phyloP scores from a whole-genome alignment of 2,797 vertebrate species.

The Coregonus ussuriensis region DNA sequence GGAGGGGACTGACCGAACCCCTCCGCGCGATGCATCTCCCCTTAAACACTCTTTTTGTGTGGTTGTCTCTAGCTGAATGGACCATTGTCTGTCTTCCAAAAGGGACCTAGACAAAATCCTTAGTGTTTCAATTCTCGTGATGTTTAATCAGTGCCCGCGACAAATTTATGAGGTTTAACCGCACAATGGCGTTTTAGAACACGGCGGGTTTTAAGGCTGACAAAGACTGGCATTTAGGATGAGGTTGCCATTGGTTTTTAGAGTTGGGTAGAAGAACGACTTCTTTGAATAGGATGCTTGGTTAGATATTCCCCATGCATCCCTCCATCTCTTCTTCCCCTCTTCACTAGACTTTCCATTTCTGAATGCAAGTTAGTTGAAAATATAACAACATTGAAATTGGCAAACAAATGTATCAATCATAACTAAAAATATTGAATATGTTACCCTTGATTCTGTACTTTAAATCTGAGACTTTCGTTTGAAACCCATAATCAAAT shows the following conservation, averaged over 20 bases:
- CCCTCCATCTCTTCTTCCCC: conserved; percentile 59
- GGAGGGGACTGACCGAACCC: conserved; percentile 85
- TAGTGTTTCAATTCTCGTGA: conserved; percentile 93
- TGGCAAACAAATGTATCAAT: not conserved
- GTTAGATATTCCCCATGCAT: conserved; percentile 61
- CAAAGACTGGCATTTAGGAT: conserved; percentile 90
- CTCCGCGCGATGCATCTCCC: conserved; percentile 78
- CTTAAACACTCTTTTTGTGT: conserved; percentile 94
- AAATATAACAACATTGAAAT: not conserved
- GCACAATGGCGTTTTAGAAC: conserved; percentile 97
- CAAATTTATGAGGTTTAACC: conserved; percentile 98
- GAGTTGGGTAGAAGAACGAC: conserved; percentile 70
- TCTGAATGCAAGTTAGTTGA: not conserved
- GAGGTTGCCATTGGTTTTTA: conserved; percentile 91
- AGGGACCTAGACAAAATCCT: conserved; percentile 96
- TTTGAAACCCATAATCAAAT: too few relatives aligned
- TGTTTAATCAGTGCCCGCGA: conserved; percentile 98
- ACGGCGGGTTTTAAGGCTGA: conserved; percentile 91
- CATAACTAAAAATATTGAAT: not conserved
- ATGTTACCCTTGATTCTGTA: too few relatives aligned
- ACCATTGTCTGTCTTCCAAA: conserved; percentile 86
- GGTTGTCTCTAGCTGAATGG: conserved; percentile 87
- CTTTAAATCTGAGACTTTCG: too few relatives aligned
- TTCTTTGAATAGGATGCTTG: conserved; percentile 66
- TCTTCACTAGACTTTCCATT: conserved; percentile 3